Conservation (phyloP, 2,888 invertebrate genomes). For the Spisula solida region DNA sequence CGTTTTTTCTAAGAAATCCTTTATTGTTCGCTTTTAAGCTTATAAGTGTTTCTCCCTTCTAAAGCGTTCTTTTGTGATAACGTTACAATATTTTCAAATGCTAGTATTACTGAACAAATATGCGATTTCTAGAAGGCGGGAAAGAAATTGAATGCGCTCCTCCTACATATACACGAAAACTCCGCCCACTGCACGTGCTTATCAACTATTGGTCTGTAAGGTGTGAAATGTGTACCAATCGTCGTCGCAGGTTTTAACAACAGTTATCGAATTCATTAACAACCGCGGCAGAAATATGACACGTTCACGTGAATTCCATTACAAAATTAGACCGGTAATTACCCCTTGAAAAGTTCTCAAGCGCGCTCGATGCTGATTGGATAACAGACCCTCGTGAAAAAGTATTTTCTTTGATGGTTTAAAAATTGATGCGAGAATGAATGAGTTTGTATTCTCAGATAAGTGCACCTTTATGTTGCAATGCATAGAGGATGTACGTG, state of each 20-base stretch:
- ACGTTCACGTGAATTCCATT: slow-evolving; percentile 74
- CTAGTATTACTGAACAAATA: too few relatives aligned
- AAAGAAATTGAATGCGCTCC: background rate
- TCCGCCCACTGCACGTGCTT: slow-evolving; percentile 63
- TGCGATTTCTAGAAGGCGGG: background rate
- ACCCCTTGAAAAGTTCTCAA: slow-evolving; percentile 65
- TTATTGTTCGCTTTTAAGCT: too few relatives aligned
- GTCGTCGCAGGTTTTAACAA: slow-evolving; percentile 25
- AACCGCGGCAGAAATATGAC: slow-evolving; percentile 75
- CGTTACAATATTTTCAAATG: too few relatives aligned
- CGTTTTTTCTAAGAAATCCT: too few relatives aligned
- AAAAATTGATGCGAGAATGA: slow-evolving; percentile 55
- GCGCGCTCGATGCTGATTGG: slow-evolving; percentile 68
- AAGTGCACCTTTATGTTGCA: slow-evolving; percentile 20
- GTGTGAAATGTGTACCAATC: slow-evolving; percentile 43
- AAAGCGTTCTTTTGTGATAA: too few relatives aligned
- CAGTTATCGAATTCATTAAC: slow-evolving; percentile 68
- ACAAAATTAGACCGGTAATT: slow-evolving; percentile 76
- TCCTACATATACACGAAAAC: background rate
- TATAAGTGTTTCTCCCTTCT: too few relatives aligned
- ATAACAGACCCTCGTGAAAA: slow-evolving; percentile 59
- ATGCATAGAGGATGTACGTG: background rate
- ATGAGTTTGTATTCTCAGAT: slow-evolving; percentile 42
- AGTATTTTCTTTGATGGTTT: slow-evolving; percentile 55
- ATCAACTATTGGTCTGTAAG: slow-evolving; percentile 49